Evolutionary conservation across 2,797 vertebrate genomes (phyloP), one percentile per base, ranked within the genome.

Genomic region (Champsocephalus esox): DNA sequence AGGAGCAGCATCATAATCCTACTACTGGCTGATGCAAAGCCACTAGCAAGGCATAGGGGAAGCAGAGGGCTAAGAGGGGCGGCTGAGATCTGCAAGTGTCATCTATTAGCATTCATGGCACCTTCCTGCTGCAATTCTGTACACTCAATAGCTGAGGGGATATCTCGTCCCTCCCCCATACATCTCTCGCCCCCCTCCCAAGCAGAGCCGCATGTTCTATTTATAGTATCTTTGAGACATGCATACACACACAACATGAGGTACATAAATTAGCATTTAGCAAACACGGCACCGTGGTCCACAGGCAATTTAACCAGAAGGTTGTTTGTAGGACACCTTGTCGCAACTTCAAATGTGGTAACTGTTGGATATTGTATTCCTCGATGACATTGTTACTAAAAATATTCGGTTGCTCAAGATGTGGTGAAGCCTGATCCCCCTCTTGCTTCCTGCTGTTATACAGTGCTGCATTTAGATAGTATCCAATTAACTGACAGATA

Each of bases 251-350:
- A 86, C 88, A 84, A 90, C 87, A 94, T 86, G 92, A 88, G 94
- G 89, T 92, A 91, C 92, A 95, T 94, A 94, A 91, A 94, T 95
- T 94, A 94, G 89, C 90, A 90, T 86, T 84, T 87, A 86, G 77
- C 81, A 82, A 88, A 81, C 81, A 87, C 87, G 80, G 89, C 92
- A 89, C 88, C 89, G 81, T 86, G 92, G 90, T 91, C 73, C 87
- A 93, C 73, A 66, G 88, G 89, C 88, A 85, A 80, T 93, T 90
- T 91, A 82, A 92, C 81, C 83, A 83, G 89, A 92, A 94, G 95
- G 96, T 94, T 93, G 84, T 90, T 88, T 91, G 79, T 91, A 94
- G 91, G 91, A 93, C 93, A 85, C 80, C 84, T 88, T 71, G 83
- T 87, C 61, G 64, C 77, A 72, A 71, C 70, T 46, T 81, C 71